These are phyloP conservation scores for Pseudomyrmex concolor DNA, from an alignment of 1,140 invertebrate species.

Conservation along the genomic window DNA sequence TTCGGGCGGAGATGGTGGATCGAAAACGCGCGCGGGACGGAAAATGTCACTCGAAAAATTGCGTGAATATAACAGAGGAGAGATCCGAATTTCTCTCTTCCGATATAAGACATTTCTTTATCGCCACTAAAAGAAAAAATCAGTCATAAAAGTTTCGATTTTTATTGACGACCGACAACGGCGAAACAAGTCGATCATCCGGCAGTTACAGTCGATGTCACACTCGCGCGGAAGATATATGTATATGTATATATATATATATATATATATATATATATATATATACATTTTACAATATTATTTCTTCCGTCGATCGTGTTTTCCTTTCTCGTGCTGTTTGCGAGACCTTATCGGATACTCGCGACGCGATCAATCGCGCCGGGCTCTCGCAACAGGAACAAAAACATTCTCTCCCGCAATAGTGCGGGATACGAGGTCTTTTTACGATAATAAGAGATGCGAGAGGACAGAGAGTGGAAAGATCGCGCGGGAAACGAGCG, in stretches of 20 bases:
- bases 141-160: too few relatives aligned
- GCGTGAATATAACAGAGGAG: not conserved
- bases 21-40: not conserved
- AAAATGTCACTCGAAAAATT: slow-evolving; percentile 6
- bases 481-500: slow-evolving; percentile 1
- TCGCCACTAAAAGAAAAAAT: too few relatives aligned
- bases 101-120: too few relatives aligned
- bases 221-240: too few relatives aligned
- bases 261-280: too few relatives aligned
- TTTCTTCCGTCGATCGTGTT: not conserved
- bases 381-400: slow-evolving; percentile 5
- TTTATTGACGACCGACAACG: not conserved
- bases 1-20: slow-evolving; percentile 28
- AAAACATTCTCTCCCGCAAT: not conserved
- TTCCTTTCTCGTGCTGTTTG: not conserved
- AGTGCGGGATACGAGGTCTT: slow-evolving; percentile 28
- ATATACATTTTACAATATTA: not conserved
- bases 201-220: too few relatives aligned
- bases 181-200: not conserved
- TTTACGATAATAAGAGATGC: slow-evolving; percentile 51
- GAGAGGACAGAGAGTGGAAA: not conserved
- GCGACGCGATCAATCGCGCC: slow-evolving; percentile 15
- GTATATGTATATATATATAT: too few relatives aligned
- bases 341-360: slow-evolving; percentile 29
- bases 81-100: too few relatives aligned